phyloP scores from a whole-genome alignment of 2,113 vertebrate species.

The Tragelaphus buxtoni region DNA sequence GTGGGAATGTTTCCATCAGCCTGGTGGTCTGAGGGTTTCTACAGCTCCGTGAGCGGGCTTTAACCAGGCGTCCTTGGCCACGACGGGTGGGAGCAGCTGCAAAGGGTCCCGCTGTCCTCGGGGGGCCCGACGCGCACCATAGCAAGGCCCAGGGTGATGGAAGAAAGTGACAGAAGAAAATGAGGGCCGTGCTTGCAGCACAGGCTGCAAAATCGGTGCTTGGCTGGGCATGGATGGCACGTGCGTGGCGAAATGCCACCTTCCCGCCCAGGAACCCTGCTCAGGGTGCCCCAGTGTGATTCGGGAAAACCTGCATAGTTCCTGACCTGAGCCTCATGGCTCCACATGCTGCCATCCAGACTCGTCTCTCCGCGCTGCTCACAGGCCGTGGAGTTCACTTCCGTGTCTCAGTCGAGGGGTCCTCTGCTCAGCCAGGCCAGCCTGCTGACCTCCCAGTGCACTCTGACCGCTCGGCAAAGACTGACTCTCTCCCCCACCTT shows the following conservation, averaged over 20 bases:
- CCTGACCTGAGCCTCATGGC: neutral
- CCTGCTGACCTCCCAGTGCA: neutral
- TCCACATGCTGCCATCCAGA: fast-evolving
- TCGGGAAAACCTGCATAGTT: neutral
- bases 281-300: neutral
- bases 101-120: neutral
- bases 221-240: neutral
- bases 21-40: neutral
- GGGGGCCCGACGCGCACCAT: neutral
- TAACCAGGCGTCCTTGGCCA: fast-evolving
- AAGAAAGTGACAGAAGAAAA: neutral
- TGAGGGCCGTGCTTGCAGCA: neutral
- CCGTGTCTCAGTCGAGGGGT: fast-evolving
- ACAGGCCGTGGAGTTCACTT: fast-evolving
- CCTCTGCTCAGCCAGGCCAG: neutral
- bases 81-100: neutral
- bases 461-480: neutral
- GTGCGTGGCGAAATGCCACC: fast-evolving
- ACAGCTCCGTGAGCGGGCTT: neutral
- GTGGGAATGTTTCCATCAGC: neutral
- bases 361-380: neutral
- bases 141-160: fast-evolving
- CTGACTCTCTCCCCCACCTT: neutral
- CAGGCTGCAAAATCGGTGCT: neutral
- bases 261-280: neutral